Base-by-base conservation (phyloP, 2,888 invertebrate species). In the Brachylomia viminalis region DNA sequence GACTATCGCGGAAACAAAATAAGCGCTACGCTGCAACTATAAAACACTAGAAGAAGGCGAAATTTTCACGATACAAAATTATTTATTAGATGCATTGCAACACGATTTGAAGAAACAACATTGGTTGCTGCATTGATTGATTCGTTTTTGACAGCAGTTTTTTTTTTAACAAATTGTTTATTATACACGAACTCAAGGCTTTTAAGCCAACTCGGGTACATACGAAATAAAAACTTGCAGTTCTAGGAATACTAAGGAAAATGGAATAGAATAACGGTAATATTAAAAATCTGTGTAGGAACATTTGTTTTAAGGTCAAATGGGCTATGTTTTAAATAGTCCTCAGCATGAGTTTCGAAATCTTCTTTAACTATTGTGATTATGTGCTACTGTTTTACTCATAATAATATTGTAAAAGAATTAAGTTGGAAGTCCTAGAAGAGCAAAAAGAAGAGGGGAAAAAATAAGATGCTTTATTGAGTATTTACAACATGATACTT, bases 61-160 rank as follows among this genome's bases (percentile, higher is more conserved):
- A 47, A 45, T 62, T 61, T 47, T 7, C 27, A 47, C n/a, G 6
- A 42, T 47, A 68, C 3, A 33, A 68, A 73, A 64, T 45, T 64
- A 67, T 20, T 68, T 62, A 76, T 2, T 58, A 30, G 3, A 72
- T 23, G 11, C 62, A 73, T 47, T 68, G 13, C 67, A 71, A 49
- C 76, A 62, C 54, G 17, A 75, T 59, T 56, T 30, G 13, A 45
- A 58, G 77, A 68, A 82, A 68, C 62, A 79, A 82, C 79, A 79
- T 67, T 45, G 58, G 45, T 65, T 30, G 30, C 74, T 33, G 82
- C 76, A 77, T 59, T 68, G 27, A 70, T 72, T 64, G 62, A 73
- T 47, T 58, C 15, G 7, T 52, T 45, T 81, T 76, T 79, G 79
- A 79, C 79, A 82, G 49, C 5, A 4, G 0, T 1, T 17, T 65